A percentile compares a stretch with the other conserved stretches of the same genome.
Evolutionary conservation across 1,140 invertebrate genomes (phyloP).

Genomic region (Laodelphax striatellus): DNA sequence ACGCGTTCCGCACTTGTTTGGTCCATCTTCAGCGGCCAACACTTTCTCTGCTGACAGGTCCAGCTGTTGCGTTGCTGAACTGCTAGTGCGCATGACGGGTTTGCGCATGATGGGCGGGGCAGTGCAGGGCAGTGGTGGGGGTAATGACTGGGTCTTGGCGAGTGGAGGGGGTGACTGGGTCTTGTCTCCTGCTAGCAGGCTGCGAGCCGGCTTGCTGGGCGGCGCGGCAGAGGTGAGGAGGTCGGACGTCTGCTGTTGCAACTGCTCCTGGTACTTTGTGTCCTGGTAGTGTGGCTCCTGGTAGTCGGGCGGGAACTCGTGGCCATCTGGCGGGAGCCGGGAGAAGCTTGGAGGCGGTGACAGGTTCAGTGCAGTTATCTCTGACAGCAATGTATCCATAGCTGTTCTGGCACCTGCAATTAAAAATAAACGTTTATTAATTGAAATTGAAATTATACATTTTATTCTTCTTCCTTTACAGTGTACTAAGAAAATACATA

Average conservation of each 20-base stretch:
- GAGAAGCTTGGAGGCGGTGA: constrained; percentile 34
- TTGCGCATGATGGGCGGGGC: constrained; percentile 12
- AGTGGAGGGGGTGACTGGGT: no score
- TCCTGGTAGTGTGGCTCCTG: constrained; percentile 1
- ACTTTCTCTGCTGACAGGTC: not conserved
- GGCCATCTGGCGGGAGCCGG: constrained; percentile 73
- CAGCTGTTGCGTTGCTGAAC: no score
- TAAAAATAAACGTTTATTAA: constrained; percentile 20
- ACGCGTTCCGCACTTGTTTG: not conserved
- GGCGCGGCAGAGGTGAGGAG: constrained; percentile 9
- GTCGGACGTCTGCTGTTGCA: no score
- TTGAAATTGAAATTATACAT: no score
- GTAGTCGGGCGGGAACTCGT: constrained; percentile 61
- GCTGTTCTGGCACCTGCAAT: constrained; percentile 7
- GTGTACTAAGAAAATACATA: no score
- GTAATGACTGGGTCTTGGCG: no score
- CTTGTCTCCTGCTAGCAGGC: not conserved
- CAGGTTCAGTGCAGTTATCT: constrained; percentile 7
- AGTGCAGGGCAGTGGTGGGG: not conserved
- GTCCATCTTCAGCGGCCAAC: constrained; percentile 1
- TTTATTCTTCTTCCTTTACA: no score
- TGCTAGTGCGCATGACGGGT: not conserved
- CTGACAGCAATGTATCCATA: constrained; percentile 8
- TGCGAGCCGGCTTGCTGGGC: not conserved
- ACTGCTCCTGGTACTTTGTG: not conserved